These are phyloP conservation scores for Peromyscus maniculatus DNA, from an alignment of 2,113 vertebrate genomes.

Conservation along the genomic window DNA sequence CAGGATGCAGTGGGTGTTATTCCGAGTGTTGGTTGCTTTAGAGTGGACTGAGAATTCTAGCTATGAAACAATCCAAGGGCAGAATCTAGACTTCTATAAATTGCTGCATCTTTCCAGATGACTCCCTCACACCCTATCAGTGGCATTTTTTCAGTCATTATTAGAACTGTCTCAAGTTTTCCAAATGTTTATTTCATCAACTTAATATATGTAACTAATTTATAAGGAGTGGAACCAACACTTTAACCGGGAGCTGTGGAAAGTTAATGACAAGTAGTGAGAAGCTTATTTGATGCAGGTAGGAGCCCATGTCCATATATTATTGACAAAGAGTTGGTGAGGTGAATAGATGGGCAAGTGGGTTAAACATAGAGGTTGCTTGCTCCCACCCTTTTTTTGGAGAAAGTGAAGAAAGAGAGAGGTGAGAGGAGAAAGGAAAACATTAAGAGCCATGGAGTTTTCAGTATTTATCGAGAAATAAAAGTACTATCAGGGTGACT, in stretches of 20 bases:
- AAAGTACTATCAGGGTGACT: background rate
- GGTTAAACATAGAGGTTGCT: background rate
- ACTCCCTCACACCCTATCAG: background rate
- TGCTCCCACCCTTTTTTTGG: background rate
- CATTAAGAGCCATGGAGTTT: background rate
- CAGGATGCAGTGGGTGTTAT: background rate
- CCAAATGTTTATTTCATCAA: background rate
- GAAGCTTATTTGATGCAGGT: background rate
- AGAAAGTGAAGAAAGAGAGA: conserved; percentile 6
- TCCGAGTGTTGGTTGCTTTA: conserved; percentile 23
- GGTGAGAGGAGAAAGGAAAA: background rate
- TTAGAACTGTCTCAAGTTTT: background rate
- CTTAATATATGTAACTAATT: conserved; percentile 25
- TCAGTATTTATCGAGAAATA: background rate
- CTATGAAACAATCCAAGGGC: background rate
- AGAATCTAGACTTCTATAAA: background rate
- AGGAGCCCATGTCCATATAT: background rate
- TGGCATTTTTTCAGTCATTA: background rate
- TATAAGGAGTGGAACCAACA: background rate
- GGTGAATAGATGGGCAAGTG: background rate
- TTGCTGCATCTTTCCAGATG: background rate
- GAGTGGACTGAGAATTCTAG: conserved; percentile 4
- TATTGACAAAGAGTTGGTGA: background rate
- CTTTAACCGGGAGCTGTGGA: background rate
- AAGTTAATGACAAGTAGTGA: background rate